Evolutionary conservation across 2,888 invertebrate species (phyloP).

Genomic region (Rhingia rostrata): DNA sequence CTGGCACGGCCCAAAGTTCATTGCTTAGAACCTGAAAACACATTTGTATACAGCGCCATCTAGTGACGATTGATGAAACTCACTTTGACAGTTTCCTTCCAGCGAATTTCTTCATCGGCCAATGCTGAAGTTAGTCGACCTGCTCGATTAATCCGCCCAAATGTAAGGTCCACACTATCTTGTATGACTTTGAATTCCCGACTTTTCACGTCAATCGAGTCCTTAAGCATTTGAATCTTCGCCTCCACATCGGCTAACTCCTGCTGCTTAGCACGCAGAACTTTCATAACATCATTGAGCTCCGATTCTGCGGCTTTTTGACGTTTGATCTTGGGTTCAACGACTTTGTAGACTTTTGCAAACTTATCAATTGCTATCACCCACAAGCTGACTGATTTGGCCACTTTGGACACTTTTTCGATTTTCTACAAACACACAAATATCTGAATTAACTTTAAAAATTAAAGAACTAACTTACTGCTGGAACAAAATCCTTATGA

Average conservation of each 20-base stretch:
- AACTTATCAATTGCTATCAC: conserved; percentile 95
- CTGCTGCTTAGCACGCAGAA: conserved; percentile 91
- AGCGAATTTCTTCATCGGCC: conserved; percentile 92
- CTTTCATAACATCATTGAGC: conserved; percentile 89
- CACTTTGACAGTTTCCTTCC: conserved; percentile 88
- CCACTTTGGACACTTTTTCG: conserved; percentile 93
- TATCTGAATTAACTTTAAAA: no score
- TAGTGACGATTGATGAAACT: neutral
- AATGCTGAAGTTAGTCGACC: conserved; percentile 93
- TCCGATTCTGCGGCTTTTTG: conserved; percentile 91
- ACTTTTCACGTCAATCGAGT: conserved; percentile 89
- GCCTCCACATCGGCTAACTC: conserved; percentile 92
- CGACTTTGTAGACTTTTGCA: conserved; percentile 92
- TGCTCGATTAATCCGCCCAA: conserved; percentile 90
- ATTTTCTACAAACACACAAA: conserved; percentile 84
- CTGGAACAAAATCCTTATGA: conserved; percentile 93
- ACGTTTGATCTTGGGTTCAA: conserved; percentile 93
- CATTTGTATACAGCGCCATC: neutral
- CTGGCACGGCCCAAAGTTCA: conserved; percentile 89
- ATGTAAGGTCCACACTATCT: conserved; percentile 90
- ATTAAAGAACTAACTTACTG: conserved; percentile 81
- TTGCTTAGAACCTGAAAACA: conserved; percentile 85
- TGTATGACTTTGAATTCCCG: conserved; percentile 89
- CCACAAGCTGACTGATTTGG: conserved; percentile 96
- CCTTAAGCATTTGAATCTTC: conserved; percentile 83